These are phyloP conservation scores for Nycticorax nycticorax DNA, from an alignment of 2,113 vertebrate genomes.

Conservation along the genomic window DNA sequence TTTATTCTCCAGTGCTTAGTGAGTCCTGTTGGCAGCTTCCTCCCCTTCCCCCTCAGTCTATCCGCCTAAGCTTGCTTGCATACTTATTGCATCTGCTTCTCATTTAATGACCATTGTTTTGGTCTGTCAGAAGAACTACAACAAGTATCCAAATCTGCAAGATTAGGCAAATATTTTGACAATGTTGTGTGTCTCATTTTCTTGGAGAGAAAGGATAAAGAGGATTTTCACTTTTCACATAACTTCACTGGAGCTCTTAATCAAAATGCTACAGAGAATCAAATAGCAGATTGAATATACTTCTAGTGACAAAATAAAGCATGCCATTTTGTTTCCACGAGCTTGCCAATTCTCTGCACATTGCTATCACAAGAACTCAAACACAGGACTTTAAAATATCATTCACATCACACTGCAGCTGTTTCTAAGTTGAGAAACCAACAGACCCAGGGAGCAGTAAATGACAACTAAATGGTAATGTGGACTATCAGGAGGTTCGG, in stretches of 20 bases:
- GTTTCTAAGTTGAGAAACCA: conserved; percentile 33
- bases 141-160: conserved; percentile 72
- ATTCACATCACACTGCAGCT: conserved; percentile 47
- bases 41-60: conserved; percentile 4
- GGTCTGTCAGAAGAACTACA: conserved; percentile 70
- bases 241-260: conserved; percentile 63
- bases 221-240: conserved; percentile 59
- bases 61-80: conserved; percentile 51
- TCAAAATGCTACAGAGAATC: conserved; percentile 54
- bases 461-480: not conserved
- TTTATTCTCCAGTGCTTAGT: conserved; percentile 62
- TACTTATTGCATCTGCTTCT: conserved; percentile 75
- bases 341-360: conserved; percentile 60
- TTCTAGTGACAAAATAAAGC: conserved; percentile 62
- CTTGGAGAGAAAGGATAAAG: conserved; percentile 56
- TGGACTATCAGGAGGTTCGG: not conserved
- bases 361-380: conserved; percentile 47
- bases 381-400: conserved; percentile 52
- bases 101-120: conserved; percentile 80
- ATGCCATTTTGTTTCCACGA: conserved; percentile 39
- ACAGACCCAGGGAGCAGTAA: not conserved
- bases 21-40: conserved; percentile 66
- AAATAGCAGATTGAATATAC: conserved; percentile 55
- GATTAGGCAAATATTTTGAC: conserved; percentile 83
- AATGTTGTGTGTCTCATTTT: conserved; percentile 61